These are phyloP conservation scores for Nycteola revayana DNA, from an alignment of 2,888 invertebrate species.

Conservation along the genomic window DNA sequence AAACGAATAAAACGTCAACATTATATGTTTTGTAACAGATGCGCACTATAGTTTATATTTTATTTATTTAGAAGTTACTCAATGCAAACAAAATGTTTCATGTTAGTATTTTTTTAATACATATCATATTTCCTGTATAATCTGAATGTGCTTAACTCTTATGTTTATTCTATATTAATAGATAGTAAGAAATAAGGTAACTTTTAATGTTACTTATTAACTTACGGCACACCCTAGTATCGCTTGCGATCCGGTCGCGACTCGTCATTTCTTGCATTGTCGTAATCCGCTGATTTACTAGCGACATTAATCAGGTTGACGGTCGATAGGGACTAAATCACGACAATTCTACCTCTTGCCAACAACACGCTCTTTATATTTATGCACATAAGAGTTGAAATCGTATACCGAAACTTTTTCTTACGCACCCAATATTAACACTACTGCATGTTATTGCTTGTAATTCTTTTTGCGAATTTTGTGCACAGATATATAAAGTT, in stretches of 20 bases:
- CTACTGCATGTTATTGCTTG: conserved; percentile 79
- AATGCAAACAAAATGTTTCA: too few species aligned
- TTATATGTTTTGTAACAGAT: too few species aligned
- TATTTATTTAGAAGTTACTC: too few species aligned
- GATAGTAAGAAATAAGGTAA: too few species aligned
- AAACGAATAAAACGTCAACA: too few species aligned
- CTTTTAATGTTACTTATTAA: too few species aligned
- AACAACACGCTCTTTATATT: conserved; percentile 44
- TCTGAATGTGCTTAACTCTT: too few species aligned
- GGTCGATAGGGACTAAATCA: conserved; percentile 81
- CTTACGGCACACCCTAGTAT: conserved; percentile 44
- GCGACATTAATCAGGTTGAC: conserved; percentile 81
- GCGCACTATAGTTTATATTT: too few species aligned
- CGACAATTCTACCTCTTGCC: conserved; percentile 57
- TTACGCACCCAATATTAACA: conserved; percentile 57
- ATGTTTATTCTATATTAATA: too few species aligned
- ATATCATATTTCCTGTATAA: too few species aligned
- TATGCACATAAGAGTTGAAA: conserved; percentile 39
- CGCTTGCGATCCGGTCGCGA: conserved; percentile 74
- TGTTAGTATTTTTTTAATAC: too few species aligned
- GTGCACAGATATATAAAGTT: conserved; percentile 48
- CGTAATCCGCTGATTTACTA: conserved; percentile 82
- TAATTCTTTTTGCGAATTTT: conserved; percentile 79
- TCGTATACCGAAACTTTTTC: conserved; percentile 20
- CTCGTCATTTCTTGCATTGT: conserved; percentile 82